Conservation (phyloP, 2,888 invertebrate genomes). For the Zeuzera pyrina region DNA sequence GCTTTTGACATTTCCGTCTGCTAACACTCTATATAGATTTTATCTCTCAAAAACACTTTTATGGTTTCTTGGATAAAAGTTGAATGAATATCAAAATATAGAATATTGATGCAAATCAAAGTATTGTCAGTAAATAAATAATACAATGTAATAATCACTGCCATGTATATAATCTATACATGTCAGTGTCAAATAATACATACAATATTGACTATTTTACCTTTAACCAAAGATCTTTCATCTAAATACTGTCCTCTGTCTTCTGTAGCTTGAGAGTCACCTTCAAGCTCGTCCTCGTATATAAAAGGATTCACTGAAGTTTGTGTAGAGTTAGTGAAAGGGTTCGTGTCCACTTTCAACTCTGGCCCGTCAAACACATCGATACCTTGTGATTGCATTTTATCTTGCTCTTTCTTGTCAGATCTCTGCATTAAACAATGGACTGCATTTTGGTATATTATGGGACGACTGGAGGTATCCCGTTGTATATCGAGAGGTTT, state of each 20-base stretch:
- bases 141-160: too few species aligned
- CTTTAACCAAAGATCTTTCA: constrained; percentile 41
- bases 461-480: constrained; percentile 11
- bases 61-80: too few species aligned
- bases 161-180: too few species aligned
- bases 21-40: too few species aligned
- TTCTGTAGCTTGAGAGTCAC: constrained; percentile 11
- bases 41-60: too few species aligned
- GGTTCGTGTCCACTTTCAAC: constrained; percentile 30
- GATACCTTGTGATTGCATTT: constrained; percentile 17
- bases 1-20: too few species aligned
- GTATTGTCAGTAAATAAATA: too few species aligned
- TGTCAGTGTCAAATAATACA: too few species aligned
- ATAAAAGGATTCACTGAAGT: constrained; percentile 34
- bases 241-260: constrained; percentile 22
- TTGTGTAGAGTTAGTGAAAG: constrained; percentile 27
- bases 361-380: constrained; percentile 36
- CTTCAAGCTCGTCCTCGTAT: constrained; percentile 17
- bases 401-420: constrained; percentile 5
- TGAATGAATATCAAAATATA: too few species aligned
- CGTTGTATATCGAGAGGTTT: constrained; percentile 6
- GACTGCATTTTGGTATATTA: constrained; percentile 49
- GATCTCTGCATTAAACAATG: constrained; percentile 15
- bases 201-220: too few species aligned
- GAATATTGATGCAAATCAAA: too few species aligned